Evolutionary conservation across 2,888 invertebrate species (phyloP), one percentile per base, ranked within the genome.

Genomic region (Myopa tessellatipennis): DNA sequence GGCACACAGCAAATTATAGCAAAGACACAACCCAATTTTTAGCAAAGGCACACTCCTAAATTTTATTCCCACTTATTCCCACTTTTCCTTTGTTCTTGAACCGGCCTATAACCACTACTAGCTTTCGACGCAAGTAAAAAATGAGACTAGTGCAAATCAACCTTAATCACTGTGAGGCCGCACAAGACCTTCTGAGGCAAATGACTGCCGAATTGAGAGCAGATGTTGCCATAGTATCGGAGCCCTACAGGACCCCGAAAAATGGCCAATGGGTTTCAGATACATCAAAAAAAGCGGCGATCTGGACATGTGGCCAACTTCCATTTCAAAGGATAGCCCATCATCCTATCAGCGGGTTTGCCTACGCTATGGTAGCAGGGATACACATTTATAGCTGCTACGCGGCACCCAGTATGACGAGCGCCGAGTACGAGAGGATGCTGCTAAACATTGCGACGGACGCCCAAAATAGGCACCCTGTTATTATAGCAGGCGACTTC

Each of bases 191-290:
- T 34, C n/a, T 63, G 63, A 63, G 10, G 16, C 63, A 63, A 63
- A 63, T 34, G 34, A 34, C 63, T 34, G 16, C 18, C 10, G 34
- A 63, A 18, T 10, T 26, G 10, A 63, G n/a, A 63, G 63, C 63
- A 34, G 63, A 63, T 34, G 34, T 63, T 63, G 34, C 34, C 26
- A 26, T 63, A 63, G n/a, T 63, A 18, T 26, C 26, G 8, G 63
- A 63, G 63, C 63, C 63, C 7, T 63, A 63, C 63, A 63, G 34
- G 34, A 26, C n/a, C 34, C 63, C 63, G 8, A n/a, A 63, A 18
- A 63, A 63, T 34, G 34, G 18, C n/a, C 26, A 14, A 26, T 63
- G 26, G 63, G 34, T 34, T 34, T 63, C 26, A 18, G 63, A 63
- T 63, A 63, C 18, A 8, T 34, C 63, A n/a, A 63, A 63, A 34